Base-by-base conservation (phyloP, 2,888 invertebrate species). In the Nomada ruficornis region DNA sequence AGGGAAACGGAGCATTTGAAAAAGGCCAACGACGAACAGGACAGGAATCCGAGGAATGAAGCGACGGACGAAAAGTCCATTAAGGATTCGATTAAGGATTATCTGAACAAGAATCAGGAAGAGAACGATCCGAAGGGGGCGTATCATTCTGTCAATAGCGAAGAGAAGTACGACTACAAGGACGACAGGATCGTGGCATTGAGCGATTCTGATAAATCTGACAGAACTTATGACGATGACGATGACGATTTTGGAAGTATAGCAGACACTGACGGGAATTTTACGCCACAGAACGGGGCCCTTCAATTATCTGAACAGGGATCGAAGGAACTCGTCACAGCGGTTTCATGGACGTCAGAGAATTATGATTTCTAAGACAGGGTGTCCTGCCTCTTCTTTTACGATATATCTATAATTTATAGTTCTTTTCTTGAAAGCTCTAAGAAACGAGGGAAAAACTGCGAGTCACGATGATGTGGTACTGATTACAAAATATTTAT, bases 321-420 rank as follows among this genome's bases (percentile, higher is more conserved):
- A 60, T 88, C 89, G 54, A 88, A 81, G 76, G 88, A 90, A 71
- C 79, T 89, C 62, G 84, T 87, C 11, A 87, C 90, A 3, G 83
- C 90, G 13, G 68, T 88, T 69, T 89, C 90, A 50, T 91, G 91
- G 90, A 80, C 90, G 60, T 86, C 89, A 29, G 86, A 91, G 80
- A 91, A 90, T 80, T 89, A 91, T 63, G 87, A 89, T 86, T 89
- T 88, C 57, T 90, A 75, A 90, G 60, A 36, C 70, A 75, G 13
- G 36, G 15, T 23, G 20, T 52, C 47, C 54, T 60, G 65, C 26
- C 18, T 62, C 15, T 18, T 18, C 23, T 71, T 13, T 20, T 36
- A 7, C 47, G 26, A 29, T 60, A 13, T 36, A 15, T 10, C 2
- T 4, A 11, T 23, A 23, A 11, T 36, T 36, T 71, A 52, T 36